A percentile compares a stretch with the other conserved stretches of the same genome.
Conservation (phyloP, 2,113 vertebrate species). For the Corvus hawaiiensis region DNA sequence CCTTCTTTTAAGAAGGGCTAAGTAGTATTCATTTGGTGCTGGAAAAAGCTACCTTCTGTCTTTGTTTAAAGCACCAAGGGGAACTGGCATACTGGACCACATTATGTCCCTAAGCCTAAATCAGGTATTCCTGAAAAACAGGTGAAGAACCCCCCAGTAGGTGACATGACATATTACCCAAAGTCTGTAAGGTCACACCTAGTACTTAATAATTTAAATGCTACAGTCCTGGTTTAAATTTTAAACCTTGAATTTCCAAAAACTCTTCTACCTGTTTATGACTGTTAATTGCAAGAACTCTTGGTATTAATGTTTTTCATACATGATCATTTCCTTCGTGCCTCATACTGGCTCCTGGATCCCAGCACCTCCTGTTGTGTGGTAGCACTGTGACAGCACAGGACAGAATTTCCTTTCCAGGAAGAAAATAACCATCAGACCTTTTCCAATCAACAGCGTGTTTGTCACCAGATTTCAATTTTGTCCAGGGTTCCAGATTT, state of each 20-base stretch:
- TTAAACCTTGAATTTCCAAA: not conserved
- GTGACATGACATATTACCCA: not conserved
- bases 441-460: not conserved
- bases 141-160: not conserved
- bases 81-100: not conserved
- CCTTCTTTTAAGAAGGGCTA: not conserved
- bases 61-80: not conserved
- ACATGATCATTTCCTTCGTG: not conserved
- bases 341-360: not conserved
- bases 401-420: not conserved
- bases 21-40: not conserved
- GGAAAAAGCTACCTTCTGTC: not conserved
- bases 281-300: not conserved
- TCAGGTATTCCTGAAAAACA: not conserved
- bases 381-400: not conserved
- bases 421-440: not conserved
- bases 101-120: not conserved
- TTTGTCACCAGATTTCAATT: slow-evolving; percentile 17
- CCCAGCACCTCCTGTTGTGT: not conserved
- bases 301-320: not conserved
- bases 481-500: slow-evolving; percentile 28
- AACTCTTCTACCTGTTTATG: not conserved
- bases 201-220: not conserved
- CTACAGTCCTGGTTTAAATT: not conserved
- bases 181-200: not conserved